A percentile compares a stretch with the other conserved stretches of the same genome.
Conservation (phyloP, 2,888 invertebrate genomes). For the Morinoia aosen region DNA sequence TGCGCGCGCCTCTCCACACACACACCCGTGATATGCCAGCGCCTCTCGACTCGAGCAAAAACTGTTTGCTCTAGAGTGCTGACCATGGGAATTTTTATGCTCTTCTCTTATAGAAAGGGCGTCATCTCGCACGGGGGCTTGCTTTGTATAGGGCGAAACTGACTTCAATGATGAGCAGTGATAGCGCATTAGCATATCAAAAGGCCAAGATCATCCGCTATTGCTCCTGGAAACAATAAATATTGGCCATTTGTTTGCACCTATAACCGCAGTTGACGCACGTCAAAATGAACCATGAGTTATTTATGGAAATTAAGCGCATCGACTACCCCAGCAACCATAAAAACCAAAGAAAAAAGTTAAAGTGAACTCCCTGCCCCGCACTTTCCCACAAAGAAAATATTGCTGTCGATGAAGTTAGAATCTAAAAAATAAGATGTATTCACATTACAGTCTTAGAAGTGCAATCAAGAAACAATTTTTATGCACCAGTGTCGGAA, state of each 20-base stretch:
- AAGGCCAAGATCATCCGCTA: not conserved
- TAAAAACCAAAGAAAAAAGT: not conserved
- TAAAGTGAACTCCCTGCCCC: not conserved
- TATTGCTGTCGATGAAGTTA: not conserved
- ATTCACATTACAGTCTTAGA: too few relatives aligned
- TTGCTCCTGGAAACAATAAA: slow-evolving; percentile 21
- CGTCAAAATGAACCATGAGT: not conserved
- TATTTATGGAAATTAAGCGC: slow-evolving; percentile 15
- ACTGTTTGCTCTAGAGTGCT: slow-evolving; percentile 36
- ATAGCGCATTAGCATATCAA: slow-evolving; percentile 45
- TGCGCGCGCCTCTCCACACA: not conserved
- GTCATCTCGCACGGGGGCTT: not conserved
- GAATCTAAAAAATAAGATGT: not conserved
- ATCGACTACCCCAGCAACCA: not conserved
- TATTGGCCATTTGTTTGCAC: slow-evolving; percentile 30
- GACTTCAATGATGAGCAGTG: slow-evolving; percentile 35
- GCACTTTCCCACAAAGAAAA: not conserved
- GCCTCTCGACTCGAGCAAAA: slow-evolving; percentile 24
- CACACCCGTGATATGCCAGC: not conserved
- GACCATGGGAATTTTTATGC: slow-evolving; percentile 25
- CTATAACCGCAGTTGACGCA: slow-evolving; percentile 22
- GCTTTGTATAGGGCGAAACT: not conserved
- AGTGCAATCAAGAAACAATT: too few relatives aligned
- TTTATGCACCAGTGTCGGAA: too few relatives aligned
- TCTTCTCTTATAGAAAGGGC: not conserved